Percentiles rank a stretch among this genome's conserved stretches.
Conservation (phyloP, 2,797 vertebrate genomes). For the Argya squamiceps region DNA sequence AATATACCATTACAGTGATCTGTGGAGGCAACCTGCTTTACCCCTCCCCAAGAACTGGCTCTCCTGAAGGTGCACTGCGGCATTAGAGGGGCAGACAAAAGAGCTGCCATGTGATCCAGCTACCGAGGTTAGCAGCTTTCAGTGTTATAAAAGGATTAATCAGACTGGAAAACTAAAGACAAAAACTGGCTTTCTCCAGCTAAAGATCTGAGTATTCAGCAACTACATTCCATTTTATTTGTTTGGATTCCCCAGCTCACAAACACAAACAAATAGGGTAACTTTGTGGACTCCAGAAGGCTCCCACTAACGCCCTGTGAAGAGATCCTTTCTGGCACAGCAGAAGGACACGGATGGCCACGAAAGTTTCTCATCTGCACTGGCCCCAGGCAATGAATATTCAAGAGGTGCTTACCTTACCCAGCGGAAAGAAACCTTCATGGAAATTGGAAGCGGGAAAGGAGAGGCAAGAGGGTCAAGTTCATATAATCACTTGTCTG, state of each 20-base stretch:
- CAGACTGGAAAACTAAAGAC: constrained; percentile 80
- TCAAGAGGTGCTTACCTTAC: constrained; percentile 67
- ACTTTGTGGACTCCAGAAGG: not conserved
- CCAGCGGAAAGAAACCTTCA: not conserved
- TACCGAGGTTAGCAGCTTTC: constrained; percentile 80
- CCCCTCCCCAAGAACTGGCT: constrained; percentile 16
- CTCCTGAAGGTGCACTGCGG: constrained; percentile 38
- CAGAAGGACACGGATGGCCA: not conserved
- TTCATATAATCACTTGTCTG: not conserved
- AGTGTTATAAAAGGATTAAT: constrained; percentile 83
- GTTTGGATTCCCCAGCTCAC: constrained; percentile 3
- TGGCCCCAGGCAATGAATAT: not conserved
- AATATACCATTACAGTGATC: constrained; percentile 48
- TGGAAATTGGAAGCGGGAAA: constrained; percentile 22
- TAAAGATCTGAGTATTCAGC: constrained; percentile 66
- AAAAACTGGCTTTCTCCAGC: constrained; percentile 72
- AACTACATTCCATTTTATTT: constrained; percentile 17
- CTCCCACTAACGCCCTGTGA: constrained; percentile 1
- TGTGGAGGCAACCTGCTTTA: constrained; percentile 17
- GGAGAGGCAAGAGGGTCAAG: not conserved
- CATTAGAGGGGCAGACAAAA: constrained; percentile 54
- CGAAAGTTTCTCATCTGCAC: constrained; percentile 37
- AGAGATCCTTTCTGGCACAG: constrained; percentile 53
- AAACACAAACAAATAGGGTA: constrained; percentile 29
- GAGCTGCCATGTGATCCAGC: constrained; percentile 77